A percentile compares a stretch with the other conserved stretches of the same genome.
These are phyloP conservation scores for Menidia menidia DNA, from an alignment of 2,797 vertebrate genomes.

Conservation along the genomic window DNA sequence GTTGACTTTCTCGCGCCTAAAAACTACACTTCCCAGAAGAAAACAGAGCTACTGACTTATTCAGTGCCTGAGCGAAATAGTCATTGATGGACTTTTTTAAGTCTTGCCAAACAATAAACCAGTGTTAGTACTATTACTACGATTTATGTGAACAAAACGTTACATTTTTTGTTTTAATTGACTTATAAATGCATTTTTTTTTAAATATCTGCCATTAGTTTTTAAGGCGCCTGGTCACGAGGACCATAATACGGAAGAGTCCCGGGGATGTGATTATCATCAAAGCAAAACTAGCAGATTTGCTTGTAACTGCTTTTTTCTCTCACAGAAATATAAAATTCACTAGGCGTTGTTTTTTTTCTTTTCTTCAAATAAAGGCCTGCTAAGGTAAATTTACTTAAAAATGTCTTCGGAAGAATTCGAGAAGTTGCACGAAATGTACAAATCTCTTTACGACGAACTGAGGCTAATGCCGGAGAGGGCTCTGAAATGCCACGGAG, in stretches of 20 bases:
- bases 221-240: slow-evolving; percentile 46
- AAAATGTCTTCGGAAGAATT: slow-evolving; percentile 91
- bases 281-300: slow-evolving; percentile 20
- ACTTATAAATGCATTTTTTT: not conserved
- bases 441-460: slow-evolving; percentile 84
- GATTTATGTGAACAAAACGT: not conserved
- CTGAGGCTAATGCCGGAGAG: slow-evolving; percentile 84
- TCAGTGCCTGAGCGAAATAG: slow-evolving; percentile 53
- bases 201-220: not conserved
- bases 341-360: rapidly evolving
- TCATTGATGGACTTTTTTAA: rapidly evolving
- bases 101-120: rapidly evolving
- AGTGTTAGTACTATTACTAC: rapidly evolving
- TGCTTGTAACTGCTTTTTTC: no score
- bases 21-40: slow-evolving; percentile 60
- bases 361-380: not conserved
- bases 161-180: rapidly evolving
- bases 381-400: not conserved
- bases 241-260: slow-evolving; percentile 69
- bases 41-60: not conserved
- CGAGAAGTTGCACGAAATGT: slow-evolving; percentile 94
- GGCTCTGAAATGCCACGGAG: slow-evolving; percentile 79
- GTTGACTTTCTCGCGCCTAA: not conserved
- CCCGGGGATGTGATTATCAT: slow-evolving; percentile 61
- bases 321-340: not conserved